Percentiles rank a stretch among this genome's conserved stretches.
phyloP scores from a whole-genome alignment of 1,140 invertebrate genomes.

The Drosophila pachea region DNA sequence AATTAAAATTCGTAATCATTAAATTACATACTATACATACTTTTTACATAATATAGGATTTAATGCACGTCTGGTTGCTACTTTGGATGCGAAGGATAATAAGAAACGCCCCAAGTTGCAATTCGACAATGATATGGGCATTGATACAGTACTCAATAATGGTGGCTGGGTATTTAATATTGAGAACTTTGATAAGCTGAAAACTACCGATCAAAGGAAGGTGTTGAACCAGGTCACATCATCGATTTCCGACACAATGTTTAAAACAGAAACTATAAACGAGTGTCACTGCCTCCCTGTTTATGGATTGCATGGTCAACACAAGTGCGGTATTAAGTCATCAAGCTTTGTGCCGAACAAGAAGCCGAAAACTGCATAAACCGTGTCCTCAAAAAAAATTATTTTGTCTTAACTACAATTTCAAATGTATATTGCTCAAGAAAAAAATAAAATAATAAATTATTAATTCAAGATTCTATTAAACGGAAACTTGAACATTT shows the following conservation, averaged over 20 bases:
- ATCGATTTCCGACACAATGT: slow-evolving; percentile 70
- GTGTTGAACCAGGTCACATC: slow-evolving; percentile 53
- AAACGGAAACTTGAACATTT: neutral
- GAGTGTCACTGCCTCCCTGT: slow-evolving; percentile 63
- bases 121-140: slow-evolving; percentile 81
- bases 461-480: slow-evolving; percentile 17
- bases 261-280: slow-evolving; percentile 68
- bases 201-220: slow-evolving; percentile 64
- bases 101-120: slow-evolving; percentile 81
- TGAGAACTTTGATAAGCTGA: slow-evolving; percentile 68
- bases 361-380: slow-evolving; percentile 53
- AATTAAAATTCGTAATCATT: neutral
- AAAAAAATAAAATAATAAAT: slow-evolving; percentile 1
- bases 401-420: slow-evolving; percentile 10
- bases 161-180: slow-evolving; percentile 74
- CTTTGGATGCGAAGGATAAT: slow-evolving; percentile 81
- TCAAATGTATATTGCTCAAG: neutral
- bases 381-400: neutral
- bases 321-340: slow-evolving; percentile 66
- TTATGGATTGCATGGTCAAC: slow-evolving; percentile 64
- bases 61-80: slow-evolving; percentile 80
- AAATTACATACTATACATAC: neutral
- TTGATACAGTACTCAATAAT: slow-evolving; percentile 76
- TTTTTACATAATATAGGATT: slow-evolving; percentile 58
- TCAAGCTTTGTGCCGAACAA: slow-evolving; percentile 68